phyloP scores from a whole-genome alignment of 2,113 vertebrate genomes.

The Myotis yumanensis region DNA sequence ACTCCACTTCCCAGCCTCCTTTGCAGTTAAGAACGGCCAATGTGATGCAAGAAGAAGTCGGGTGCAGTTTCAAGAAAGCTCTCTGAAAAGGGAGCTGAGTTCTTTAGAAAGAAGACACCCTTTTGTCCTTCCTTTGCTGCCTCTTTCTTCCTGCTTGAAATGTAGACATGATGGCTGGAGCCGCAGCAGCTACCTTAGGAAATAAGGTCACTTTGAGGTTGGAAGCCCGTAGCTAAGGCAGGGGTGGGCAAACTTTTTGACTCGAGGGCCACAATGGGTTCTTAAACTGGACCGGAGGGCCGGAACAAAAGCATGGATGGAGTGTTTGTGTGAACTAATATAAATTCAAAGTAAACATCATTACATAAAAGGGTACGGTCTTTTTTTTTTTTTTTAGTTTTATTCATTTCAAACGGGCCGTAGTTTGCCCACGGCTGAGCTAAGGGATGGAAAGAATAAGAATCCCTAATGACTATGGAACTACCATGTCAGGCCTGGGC shows the following conservation, averaged over 20 bases:
- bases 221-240: too few species aligned
- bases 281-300: too few species aligned
- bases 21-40: not conserved
- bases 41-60: not conserved
- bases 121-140: not conserved
- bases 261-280: too few species aligned
- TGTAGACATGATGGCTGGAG: not conserved
- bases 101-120: not conserved
- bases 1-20: not conserved
- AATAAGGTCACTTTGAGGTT: not conserved
- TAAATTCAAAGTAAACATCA: too few species aligned
- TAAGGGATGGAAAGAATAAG: not conserved
- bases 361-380: too few species aligned
- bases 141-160: not conserved
- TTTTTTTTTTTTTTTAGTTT: too few species aligned
- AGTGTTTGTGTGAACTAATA: too few species aligned
- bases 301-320: too few species aligned
- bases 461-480: not conserved
- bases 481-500: not conserved
- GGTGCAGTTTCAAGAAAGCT: not conserved
- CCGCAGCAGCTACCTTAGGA: not conserved
- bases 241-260: too few species aligned
- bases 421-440: too few species aligned
- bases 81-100: not conserved
- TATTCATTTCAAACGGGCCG: too few species aligned